Evolutionary conservation across 2,797 vertebrate genomes (phyloP), one percentile per base, ranked within the genome.

Genomic region (Delichon dasypus): DNA sequence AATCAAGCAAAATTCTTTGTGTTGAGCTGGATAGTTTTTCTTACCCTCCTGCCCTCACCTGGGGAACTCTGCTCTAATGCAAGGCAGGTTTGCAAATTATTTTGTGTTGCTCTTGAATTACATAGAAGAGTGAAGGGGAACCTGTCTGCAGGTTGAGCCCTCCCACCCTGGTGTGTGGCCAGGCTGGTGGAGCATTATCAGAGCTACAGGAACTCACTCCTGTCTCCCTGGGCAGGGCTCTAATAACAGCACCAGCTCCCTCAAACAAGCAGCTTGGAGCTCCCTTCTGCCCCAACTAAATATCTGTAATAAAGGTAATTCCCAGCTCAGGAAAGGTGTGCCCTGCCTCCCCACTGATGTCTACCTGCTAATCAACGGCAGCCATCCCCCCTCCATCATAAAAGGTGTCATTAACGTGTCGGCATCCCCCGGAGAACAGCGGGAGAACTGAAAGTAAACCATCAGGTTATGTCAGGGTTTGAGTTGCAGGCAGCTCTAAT

Each of bases 401-500:
- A 93, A 94, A 78, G 68, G 88, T 72, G 92, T 93, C 82, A 94
- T 95, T 97, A 97, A 58, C 27, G 84, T 92, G 47, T 30, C 60
- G 81, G 88, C 17, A 8, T 91, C 82, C 93, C 95, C 91, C 8
- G 0, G 96, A 95, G 91, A 95, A 16, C 80, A 76, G 93, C 73
- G 22, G 92, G 95, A 76, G 85, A 81, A 44, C 29, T 62, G 78
- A 64, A n/a, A 90, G 80, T 81, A 91, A 96, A 94, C 85, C 65
- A 8, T 93, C 93, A 75, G 67, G 85, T 85, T 70, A 26, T 94
- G 94, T 94, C 96, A 97, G 79, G 57, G 70, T 67, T 94, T 17
- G 53, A 95, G 85, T 76, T 83, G 30, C 90, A 77, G 93, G 88
- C 85, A 86, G 84, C 83, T 95, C 86, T 98, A 97, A 96, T 91